Evolutionary conservation across 1,140 invertebrate species (phyloP), one percentile per base, ranked within the genome.

Genomic region (Aradophagus sp.): DNA sequence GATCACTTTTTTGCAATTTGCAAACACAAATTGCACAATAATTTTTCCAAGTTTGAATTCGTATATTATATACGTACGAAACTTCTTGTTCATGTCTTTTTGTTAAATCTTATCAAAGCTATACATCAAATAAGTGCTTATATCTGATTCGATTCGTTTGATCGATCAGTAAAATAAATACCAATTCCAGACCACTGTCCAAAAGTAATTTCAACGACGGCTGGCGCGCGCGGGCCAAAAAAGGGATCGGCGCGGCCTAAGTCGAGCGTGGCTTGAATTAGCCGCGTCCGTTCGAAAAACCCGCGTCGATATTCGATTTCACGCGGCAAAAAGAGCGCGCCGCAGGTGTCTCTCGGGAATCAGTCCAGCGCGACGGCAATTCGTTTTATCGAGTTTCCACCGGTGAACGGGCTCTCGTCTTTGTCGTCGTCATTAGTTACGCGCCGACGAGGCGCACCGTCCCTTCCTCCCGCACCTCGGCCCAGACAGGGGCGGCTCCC

Each of bases 361-460:
- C 59, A 73, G 63, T 68, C n/a, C 63, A 68, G 53, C 65, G 71
- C 52, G 70, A 73, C 70, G 65, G 48, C 47, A 55, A 61, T 68
- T 68, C 58, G 58, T 73, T 73, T 68, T 65, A 65, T 73, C 56
- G 65, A 68, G 59, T 73, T 73, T 68, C 47, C 47, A 68, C 41
- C 47, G 63, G 7, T 53, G 58, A 50, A 34, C 34, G 50, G 63
- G 53, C 52, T 62, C 42, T 53, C 58, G 56, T 73, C 70, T 65
- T 61, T 73, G 53, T 73, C 47, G 53, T 69, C 27, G 72, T 75
- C 79, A 81, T 83, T 82, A 78, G 81, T 82, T 82, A 79, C 81
- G 75, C 76, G 66, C 75, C 63, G 77, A 73, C 68, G 69, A 75
- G 47, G 59, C 58, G 56, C 53, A 50, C 50, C 39, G 34, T 69